phyloP scores from a whole-genome alignment of 2,888 invertebrate genomes.

The Diarsia rubi region DNA sequence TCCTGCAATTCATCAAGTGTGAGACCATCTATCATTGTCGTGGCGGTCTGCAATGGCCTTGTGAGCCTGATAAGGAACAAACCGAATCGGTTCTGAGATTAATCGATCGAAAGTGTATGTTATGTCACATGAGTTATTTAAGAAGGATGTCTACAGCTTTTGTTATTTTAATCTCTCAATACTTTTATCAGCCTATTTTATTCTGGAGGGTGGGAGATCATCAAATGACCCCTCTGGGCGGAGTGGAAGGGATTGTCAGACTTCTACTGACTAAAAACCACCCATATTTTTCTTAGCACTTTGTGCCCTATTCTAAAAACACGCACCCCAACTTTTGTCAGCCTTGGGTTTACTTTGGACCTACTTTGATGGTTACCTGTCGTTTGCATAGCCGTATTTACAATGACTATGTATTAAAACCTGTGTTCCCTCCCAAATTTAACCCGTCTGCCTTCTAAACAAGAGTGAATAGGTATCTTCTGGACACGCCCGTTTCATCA shows the following conservation, averaged over 20 bases:
- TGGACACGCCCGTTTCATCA: no score
- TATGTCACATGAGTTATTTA: slow-evolving; percentile 64
- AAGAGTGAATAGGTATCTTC: no score
- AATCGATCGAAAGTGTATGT: slow-evolving; percentile 73
- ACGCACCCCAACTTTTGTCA: no score
- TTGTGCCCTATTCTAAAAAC: no score
- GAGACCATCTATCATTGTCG: slow-evolving; percentile 83
- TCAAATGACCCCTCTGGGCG: no score
- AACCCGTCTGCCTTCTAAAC: no score
- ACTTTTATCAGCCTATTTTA: neutral
- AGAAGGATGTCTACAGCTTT: neutral
- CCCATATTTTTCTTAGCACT: no score
- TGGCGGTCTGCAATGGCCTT: slow-evolving; percentile 77
- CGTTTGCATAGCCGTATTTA: neutral
- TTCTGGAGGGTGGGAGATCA: no score
- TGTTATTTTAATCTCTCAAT: neutral
- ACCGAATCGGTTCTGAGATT: slow-evolving; percentile 76
- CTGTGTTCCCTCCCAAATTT: no score
- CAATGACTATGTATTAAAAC: no score
- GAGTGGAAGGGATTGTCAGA: no score
- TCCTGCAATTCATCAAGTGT: slow-evolving; percentile 79
- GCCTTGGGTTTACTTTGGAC: neutral
- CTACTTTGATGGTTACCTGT: neutral
- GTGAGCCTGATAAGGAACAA: slow-evolving; percentile 80
- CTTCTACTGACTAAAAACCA: no score